These are phyloP conservation scores for Gonatopus flavifemur DNA, from an alignment of 1,140 invertebrate species.

Conservation along the genomic window DNA sequence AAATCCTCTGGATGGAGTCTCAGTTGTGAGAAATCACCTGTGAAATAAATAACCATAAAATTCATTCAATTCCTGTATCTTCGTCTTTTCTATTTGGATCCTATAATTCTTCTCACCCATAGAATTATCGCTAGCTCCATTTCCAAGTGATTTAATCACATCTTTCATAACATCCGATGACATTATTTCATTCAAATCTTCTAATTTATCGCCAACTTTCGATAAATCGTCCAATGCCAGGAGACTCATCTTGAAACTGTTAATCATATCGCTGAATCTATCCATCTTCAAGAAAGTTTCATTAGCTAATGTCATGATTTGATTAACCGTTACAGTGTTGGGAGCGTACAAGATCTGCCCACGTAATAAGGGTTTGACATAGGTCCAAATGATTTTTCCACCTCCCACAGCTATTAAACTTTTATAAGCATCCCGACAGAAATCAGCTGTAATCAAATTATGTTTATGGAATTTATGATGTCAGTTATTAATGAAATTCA, in stretches of 20 bases:
- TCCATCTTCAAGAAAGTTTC: constrained; percentile 62
- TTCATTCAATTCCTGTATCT: constrained; percentile 4
- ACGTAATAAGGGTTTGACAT: constrained; percentile 66
- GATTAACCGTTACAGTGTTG: constrained; percentile 48
- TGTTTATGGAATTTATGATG: too few species aligned
- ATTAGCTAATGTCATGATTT: constrained; percentile 63
- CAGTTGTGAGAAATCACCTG: constrained; percentile 38
- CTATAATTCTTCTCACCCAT: too few species aligned
- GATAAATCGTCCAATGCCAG: constrained; percentile 53
- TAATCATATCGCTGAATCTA: constrained; percentile 54
- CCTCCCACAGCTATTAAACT: constrained; percentile 61
- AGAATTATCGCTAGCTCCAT: too few species aligned
- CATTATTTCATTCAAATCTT: constrained; percentile 53
- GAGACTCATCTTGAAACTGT: constrained; percentile 55
- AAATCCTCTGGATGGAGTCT: constrained; percentile 44
- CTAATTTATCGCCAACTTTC: constrained; percentile 54
- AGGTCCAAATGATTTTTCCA: constrained; percentile 69
- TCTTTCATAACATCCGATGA: constrained; percentile 48
- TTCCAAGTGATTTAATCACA: constrained; percentile 42
- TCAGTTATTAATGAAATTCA: constrained; percentile 11
- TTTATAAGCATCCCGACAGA: constrained; percentile 64
- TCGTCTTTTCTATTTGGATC: too few species aligned
- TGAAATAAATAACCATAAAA: background rate
- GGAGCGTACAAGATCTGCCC: constrained; percentile 68
- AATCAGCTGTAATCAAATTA: constrained; percentile 58